A percentile compares a stretch with the other conserved stretches of the same genome.
These are phyloP conservation scores for Himalopsyche anomala DNA, from an alignment of 2,888 invertebrate genomes.

Conservation along the genomic window DNA sequence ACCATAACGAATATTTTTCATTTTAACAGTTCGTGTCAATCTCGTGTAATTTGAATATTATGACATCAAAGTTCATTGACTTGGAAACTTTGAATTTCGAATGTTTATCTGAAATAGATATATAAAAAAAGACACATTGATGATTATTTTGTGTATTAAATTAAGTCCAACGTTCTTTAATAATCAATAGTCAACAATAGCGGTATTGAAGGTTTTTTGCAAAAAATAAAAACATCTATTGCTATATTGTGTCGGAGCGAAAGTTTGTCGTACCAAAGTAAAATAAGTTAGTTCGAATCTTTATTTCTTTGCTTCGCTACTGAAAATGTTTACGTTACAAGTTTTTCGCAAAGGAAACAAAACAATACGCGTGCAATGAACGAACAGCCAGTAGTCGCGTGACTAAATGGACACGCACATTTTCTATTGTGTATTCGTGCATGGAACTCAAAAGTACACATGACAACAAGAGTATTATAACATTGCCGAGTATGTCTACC, in stretches of 20 bases:
- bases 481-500: not conserved
- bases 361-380: slow-evolving; percentile 36
- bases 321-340: not conserved
- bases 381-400: slow-evolving; percentile 47
- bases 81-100: too few relatives aligned
- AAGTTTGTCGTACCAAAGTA: not conserved
- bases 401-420: slow-evolving; percentile 52
- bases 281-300: slow-evolving; percentile 26
- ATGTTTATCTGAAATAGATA: too few relatives aligned
- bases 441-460: slow-evolving; percentile 7
- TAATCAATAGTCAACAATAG: too few relatives aligned
- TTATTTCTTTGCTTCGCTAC: slow-evolving; percentile 6
- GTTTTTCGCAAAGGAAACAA: not conserved
- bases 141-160: too few relatives aligned
- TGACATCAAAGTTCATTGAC: too few relatives aligned
- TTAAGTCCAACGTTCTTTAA: too few relatives aligned
- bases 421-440: slow-evolving; percentile 42
- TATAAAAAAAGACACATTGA: too few relatives aligned
- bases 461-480: not conserved
- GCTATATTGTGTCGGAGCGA: not conserved
- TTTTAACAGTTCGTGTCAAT: too few relatives aligned
- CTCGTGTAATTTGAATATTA: too few relatives aligned
- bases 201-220: too few relatives aligned
- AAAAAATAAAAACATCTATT: not conserved
- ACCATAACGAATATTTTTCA: too few relatives aligned